Conservation (phyloP, 2,797 vertebrate genomes). For the Garrulus glandarius region DNA sequence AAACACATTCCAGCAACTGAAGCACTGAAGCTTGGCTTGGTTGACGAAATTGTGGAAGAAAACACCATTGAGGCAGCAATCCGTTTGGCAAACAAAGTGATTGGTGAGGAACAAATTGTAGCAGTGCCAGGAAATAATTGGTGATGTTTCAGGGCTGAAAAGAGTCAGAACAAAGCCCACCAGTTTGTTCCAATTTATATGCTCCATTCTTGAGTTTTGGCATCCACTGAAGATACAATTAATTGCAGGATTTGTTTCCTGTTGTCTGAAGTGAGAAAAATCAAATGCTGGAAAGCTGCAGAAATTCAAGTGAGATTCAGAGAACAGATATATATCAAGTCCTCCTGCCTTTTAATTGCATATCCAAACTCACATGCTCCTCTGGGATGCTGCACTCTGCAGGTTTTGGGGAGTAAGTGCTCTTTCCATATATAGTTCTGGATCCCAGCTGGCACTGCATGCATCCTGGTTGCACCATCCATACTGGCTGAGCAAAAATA, state of each 20-base stretch:
- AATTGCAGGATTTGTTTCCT: constrained; percentile 9
- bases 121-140: neutral
- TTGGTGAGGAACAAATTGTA: constrained; percentile 77
- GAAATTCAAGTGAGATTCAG: neutral
- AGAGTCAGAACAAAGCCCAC: constrained; percentile 3
- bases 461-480: neutral
- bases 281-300: neutral
- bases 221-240: neutral
- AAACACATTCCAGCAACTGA: constrained; percentile 81
- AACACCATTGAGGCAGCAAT: constrained; percentile 80
- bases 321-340: neutral
- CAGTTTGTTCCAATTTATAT: neutral
- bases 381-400: neutral
- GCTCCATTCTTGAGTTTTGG: constrained; percentile 14
- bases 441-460: neutral
- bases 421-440: neutral
- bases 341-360: neutral
- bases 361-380: neutral
- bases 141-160: neutral
- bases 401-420: neutral
- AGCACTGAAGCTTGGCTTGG: constrained; percentile 86
- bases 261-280: neutral
- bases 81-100: constrained; percentile 79
- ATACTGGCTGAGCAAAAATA: neutral
- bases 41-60: constrained; percentile 84